Percentiles rank a stretch among this genome's conserved stretches.
These are phyloP conservation scores for Pholis gunnellus DNA, from an alignment of 2,113 vertebrate genomes.

Conservation along the genomic window DNA sequence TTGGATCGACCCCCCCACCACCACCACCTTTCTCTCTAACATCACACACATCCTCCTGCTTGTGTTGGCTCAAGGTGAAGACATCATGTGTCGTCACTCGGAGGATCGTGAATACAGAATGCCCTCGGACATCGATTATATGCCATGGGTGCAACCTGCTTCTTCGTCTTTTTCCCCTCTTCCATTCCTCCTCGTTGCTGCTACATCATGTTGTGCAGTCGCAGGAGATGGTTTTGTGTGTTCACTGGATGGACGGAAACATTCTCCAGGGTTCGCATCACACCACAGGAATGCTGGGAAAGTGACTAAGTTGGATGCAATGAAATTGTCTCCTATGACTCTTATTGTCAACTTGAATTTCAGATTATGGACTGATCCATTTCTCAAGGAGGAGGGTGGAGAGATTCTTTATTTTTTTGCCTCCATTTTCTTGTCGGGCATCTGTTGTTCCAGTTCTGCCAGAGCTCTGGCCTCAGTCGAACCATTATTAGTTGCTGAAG, in stretches of 20 bases:
- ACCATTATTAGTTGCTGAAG: conserved; percentile 28
- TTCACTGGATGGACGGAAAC: conserved; percentile 16
- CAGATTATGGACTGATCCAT: not conserved
- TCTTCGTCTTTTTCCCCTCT: conserved; percentile 16
- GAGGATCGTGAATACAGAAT: conserved; percentile 42
- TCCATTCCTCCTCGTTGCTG: not conserved
- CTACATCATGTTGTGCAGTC: conserved; percentile 27
- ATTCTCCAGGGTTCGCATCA: conserved; percentile 15
- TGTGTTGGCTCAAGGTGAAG: conserved; percentile 60
- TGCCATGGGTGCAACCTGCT: conserved; percentile 25
- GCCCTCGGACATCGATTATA: conserved; percentile 47
- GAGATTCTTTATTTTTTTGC: conserved; percentile 2
- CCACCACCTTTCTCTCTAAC: not conserved
- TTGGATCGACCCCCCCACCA: not conserved
- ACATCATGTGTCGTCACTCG: conserved; percentile 32
- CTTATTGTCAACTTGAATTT: conserved; percentile 26
- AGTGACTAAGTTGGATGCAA: conserved; percentile 34
- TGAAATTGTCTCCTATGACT: conserved; percentile 26
- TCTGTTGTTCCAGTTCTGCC: conserved; percentile 29
- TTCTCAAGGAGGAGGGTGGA: conserved; percentile 1
- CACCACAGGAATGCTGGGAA: conserved; percentile 48
- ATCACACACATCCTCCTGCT: conserved; percentile 14
- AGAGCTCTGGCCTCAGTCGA: not conserved
- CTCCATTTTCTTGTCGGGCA: not conserved
- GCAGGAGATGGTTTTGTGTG: conserved; percentile 28